phyloP scores from a whole-genome alignment of 64 coral and sea anemone genomes.

The Stylophora pistillata region DNA sequence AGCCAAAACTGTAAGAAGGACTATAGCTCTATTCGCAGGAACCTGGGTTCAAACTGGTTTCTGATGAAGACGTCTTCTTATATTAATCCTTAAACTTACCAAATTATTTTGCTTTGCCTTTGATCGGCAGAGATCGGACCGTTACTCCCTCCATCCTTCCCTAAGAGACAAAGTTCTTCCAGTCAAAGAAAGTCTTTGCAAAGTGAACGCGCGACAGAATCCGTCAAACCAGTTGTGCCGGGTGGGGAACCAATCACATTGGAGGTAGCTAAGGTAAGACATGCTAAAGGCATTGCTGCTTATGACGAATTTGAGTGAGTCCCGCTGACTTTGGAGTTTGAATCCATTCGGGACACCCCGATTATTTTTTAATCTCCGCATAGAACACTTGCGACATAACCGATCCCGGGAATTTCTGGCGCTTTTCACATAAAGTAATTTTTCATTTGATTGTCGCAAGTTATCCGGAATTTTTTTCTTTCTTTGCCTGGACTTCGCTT shows the following conservation, averaged over 20 bases:
- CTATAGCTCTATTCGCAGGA: no score
- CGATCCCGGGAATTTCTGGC: background rate
- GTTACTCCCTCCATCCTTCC: background rate
- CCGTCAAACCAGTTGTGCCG: slow-evolving; percentile 28
- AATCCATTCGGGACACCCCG: no score
- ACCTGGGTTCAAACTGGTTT: background rate
- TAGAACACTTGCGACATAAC: no score
- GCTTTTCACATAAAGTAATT: background rate
- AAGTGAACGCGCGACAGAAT: background rate
- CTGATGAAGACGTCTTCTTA: background rate
- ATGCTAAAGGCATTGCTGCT: no score
- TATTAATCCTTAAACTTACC: background rate
- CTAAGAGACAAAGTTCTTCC: slow-evolving; percentile 11
- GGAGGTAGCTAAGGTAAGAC: slow-evolving; percentile 33
- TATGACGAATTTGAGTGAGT: no score
- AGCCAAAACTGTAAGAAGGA: no score
- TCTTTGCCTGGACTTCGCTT: no score
- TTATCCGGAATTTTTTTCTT: no score
- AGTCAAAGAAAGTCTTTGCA: background rate
- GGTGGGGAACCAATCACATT: slow-evolving; percentile 59
- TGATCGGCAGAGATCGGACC: background rate
- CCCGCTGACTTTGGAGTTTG: no score
- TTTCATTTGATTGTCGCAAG: no score
- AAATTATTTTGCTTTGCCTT: background rate
- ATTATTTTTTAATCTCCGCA: no score